Base-by-base conservation (phyloP, 2,797 vertebrate species). In the Lagodon rhomboides region DNA sequence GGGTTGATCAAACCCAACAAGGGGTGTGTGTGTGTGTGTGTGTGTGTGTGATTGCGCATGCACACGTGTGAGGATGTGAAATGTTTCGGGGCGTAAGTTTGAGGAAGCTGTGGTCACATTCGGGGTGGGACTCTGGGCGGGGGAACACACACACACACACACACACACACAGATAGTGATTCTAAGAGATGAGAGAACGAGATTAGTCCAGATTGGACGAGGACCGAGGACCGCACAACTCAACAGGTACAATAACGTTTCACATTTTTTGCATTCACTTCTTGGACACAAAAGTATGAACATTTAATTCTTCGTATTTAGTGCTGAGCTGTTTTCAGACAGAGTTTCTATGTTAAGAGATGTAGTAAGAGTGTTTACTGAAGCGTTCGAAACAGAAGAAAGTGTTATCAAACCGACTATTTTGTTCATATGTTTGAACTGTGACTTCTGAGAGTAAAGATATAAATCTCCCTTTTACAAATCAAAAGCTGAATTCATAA, bases 91-190 rank as follows among this genome's bases (percentile, higher is more conserved):
- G 73, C 22, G 68, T 79, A 54, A 8, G 1, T 85, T 84, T 86
- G 70, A 74, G 88, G 91, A 94, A 94, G 91, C n/a, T 91, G 92
- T 80, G 89, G 86, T 87, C 54, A 68, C 4, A 50, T 60, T 20
- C 30, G 56, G 66, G 73, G 43, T 38, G 34, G 73, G 34, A n/a
- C 11, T 1, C 9, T 65, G 67, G 44, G 69, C 16, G 75, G 53
- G 27, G 68, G 22, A 43, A 56, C 3, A 49, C 50, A 51, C 8
- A 67, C 6, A 79, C 20, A 61, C 58, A 41, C 58, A 22, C 49
- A 51, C 20, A 18, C 27, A 34, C 12, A 20, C 18, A 59, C 18
- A 61, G 34, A 55, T 6, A 22, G n/a, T 5, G 3, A 46, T 34
- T 61, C 53, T 46, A 61, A 75, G 38, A 25, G 22, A 18, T 16